A percentile compares a stretch with the other conserved stretches of the same genome.
Conservation (phyloP, 2,113 vertebrate species). For the Etia nguti region DNA sequence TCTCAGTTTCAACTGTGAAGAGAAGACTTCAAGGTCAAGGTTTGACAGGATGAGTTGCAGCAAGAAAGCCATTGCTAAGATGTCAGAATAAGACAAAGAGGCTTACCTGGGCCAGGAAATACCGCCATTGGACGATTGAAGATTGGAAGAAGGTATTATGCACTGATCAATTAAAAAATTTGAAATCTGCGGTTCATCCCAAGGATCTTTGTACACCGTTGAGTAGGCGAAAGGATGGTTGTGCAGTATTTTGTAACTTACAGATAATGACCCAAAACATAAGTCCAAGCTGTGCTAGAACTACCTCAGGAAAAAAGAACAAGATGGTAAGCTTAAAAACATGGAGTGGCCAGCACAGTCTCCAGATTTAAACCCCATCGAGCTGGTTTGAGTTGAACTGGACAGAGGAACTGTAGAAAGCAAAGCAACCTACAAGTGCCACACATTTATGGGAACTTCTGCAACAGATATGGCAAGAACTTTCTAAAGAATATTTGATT, state of each 20-base stretch:
- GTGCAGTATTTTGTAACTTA: no score
- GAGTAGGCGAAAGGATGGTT: background rate
- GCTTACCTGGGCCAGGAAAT: background rate
- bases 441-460: background rate
- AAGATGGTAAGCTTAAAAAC: no score
- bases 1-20: background rate
- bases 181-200: no score
- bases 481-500: background rate
- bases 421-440: rapidly evolving
- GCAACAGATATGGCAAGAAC: no score
- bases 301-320: no score
- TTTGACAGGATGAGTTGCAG: background rate
- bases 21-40: no score
- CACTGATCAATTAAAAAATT: no score
- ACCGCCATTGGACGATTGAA: no score
- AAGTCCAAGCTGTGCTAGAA: no score
- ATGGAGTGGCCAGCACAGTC: no score
- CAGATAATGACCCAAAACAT: no score
- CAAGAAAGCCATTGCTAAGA: background rate
- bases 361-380: background rate
- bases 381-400: background rate
- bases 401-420: rapidly evolving
- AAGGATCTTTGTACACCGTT: background rate
- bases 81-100: background rate
- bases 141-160: no score